A percentile compares a stretch with the other conserved stretches of the same genome.
These are phyloP conservation scores for Macroglossus sobrinus DNA, from an alignment of 2,113 vertebrate genomes.

Conservation along the genomic window DNA sequence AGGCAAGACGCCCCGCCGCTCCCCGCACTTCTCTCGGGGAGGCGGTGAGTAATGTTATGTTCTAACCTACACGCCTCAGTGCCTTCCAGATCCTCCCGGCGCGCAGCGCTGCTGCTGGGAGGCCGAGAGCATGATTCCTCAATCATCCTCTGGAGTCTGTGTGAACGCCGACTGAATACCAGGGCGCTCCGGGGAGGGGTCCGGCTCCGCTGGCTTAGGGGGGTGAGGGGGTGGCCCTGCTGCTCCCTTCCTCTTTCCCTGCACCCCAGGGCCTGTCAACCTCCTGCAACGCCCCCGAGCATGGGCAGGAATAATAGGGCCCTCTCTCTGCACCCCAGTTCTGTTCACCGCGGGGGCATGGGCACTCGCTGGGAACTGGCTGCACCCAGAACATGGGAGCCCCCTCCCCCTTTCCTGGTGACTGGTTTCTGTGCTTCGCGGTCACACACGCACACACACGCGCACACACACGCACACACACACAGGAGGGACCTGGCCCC, in stretches of 20 bases:
- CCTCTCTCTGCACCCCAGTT: fast-evolving
- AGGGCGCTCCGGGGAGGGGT: neutral
- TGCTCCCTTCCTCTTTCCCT: neutral
- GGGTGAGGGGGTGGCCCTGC: neutral
- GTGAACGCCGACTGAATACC: neutral
- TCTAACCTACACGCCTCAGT: neutral
- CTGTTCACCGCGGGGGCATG: neutral
- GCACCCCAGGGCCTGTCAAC: neutral
- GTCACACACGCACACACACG: too few species aligned
- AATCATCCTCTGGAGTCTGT: neutral
- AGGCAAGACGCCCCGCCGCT: neutral
- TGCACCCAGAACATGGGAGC: neutral
- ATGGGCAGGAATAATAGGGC: too few species aligned
- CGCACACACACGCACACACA: neutral
- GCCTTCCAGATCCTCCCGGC: neutral
- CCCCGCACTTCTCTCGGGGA: neutral
- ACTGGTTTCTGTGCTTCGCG: neutral
- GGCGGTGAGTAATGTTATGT: neutral
- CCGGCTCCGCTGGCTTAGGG: fast-evolving
- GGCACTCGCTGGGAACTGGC: neutral
- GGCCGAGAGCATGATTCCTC: neutral
- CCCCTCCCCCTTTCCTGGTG: neutral
- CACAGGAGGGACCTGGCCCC: neutral
- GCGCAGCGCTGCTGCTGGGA: neutral
- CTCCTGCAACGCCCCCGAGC: too few species aligned